phyloP scores from a whole-genome alignment of 2,797 vertebrate species.

The Mus spretus region DNA sequence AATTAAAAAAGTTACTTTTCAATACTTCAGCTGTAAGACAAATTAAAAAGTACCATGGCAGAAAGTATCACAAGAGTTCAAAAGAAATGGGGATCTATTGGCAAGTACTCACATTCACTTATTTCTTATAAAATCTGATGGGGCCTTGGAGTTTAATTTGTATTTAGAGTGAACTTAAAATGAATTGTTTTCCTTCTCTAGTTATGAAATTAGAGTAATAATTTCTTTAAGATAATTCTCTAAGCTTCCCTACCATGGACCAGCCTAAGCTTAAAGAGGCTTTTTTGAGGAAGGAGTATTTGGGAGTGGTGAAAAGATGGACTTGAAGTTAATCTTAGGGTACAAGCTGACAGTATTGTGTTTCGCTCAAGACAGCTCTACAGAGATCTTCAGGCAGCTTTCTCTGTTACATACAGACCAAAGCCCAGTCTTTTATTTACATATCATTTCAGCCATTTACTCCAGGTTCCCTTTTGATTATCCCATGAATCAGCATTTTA shows the following conservation, averaged over 20 bases:
- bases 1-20: neutral
- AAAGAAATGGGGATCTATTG: neutral
- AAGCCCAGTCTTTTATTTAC: neutral
- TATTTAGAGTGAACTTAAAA: neutral
- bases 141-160: neutral
- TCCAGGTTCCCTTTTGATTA: neutral
- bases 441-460: neutral
- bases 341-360: neutral
- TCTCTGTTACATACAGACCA: neutral
- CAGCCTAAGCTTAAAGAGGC: neutral
- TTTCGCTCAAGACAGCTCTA: neutral
- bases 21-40: neutral
- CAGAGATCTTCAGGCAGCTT: neutral
- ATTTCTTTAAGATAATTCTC: neutral
- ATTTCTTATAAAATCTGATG: neutral
- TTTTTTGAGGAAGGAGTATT: neutral
- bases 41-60: neutral
- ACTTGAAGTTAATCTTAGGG: neutral
- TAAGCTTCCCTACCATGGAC: slow-evolving; percentile 62
- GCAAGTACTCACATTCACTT: neutral
- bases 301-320: neutral
- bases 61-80: neutral
- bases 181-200: neutral
- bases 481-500: neutral
- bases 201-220: slow-evolving; percentile 10